Conservation (phyloP, 2,113 vertebrate genomes). For the Erythrolamprus reginae region DNA sequence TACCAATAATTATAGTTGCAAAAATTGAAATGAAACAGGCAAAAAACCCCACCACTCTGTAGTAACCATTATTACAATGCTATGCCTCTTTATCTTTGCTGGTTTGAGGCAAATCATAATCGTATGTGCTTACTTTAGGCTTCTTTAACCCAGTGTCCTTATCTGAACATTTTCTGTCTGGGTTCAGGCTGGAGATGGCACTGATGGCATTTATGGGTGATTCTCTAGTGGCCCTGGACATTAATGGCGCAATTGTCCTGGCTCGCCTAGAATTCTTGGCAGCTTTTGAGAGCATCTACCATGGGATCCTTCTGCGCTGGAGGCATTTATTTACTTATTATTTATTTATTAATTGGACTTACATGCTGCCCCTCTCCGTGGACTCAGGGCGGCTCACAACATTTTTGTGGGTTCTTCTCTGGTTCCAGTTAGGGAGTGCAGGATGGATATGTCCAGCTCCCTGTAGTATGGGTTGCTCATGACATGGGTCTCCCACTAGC, state of each 20-base stretch:
- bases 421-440: not conserved
- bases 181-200: not conserved
- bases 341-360: too few relatives aligned
- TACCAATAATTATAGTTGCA: not conserved
- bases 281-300: not conserved
- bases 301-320: not conserved
- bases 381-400: too few relatives aligned
- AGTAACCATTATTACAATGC: not conserved
- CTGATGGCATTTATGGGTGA: not conserved
- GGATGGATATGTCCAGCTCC: not conserved
- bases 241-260: not conserved
- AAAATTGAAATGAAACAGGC: not conserved
- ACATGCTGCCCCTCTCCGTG: too few relatives aligned
- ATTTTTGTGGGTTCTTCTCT: not conserved
- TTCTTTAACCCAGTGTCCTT: not conserved
- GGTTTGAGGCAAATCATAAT: not conserved
- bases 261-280: not conserved
- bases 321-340: too few relatives aligned
- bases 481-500: not conserved
- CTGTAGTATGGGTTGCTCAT: not conserved
- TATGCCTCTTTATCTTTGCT: not conserved
- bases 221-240: not conserved
- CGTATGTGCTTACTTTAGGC: not conserved
- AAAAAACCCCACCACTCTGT: not conserved
- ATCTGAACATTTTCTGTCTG: not conserved